Conservation (phyloP, 2,797 vertebrate species). For the Pantherophis alleghaniensis region DNA sequence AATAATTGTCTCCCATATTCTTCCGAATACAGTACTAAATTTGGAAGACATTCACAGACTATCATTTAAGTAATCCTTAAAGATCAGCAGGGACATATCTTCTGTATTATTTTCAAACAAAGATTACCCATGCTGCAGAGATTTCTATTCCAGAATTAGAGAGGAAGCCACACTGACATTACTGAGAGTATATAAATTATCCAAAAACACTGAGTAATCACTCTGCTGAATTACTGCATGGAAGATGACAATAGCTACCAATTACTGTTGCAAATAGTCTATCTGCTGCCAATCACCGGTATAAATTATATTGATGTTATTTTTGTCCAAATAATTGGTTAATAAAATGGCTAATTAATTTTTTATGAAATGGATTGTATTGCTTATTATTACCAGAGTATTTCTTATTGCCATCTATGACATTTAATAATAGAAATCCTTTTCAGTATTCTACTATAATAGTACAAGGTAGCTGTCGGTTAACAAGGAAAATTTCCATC, state of each 20-base stretch:
- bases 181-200: background rate
- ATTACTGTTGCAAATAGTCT: background rate
- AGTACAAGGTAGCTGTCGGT: background rate
- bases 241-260: background rate
- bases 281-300: background rate
- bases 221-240: background rate
- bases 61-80: background rate
- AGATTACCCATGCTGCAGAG: background rate
- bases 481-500: background rate
- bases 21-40: background rate
- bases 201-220: background rate
- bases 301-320: background rate
- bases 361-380: background rate
- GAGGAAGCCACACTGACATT: background rate
- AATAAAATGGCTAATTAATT: background rate
- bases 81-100: background rate
- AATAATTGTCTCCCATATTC: background rate
- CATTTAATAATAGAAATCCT: background rate
- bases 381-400: background rate
- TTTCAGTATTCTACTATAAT: background rate
- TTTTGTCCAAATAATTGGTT: background rate
- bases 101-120: background rate
- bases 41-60: background rate
- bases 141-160: background rate
- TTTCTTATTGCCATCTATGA: background rate